phyloP scores from a whole-genome alignment of 2,797 vertebrate species.

The Microctenopoma stevenorrisi region DNA sequence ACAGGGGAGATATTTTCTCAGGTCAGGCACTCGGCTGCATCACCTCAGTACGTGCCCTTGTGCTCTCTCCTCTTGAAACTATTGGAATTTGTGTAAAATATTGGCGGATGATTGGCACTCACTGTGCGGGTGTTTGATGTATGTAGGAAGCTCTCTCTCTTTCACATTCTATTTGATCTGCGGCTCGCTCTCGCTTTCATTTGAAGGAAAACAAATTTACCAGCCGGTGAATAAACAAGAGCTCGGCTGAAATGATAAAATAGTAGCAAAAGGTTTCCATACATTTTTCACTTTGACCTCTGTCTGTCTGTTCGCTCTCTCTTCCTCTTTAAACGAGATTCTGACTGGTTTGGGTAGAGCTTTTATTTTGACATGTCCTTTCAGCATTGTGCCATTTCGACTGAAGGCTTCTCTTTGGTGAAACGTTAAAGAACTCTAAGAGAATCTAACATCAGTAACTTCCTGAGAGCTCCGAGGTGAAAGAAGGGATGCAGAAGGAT shows the following conservation, averaged over 20 bases:
- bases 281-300: conserved; percentile 30
- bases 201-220: conserved; percentile 50
- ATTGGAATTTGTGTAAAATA: conserved; percentile 44
- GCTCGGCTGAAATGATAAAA: conserved; percentile 34
- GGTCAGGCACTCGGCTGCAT: conserved; percentile 10
- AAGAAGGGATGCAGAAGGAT: too few relatives aligned
- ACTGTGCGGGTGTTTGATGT: conserved; percentile 52
- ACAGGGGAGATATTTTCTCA: conserved; percentile 4
- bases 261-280: conserved; percentile 23
- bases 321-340: conserved; percentile 16
- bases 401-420: not conserved
- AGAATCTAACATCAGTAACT: not conserved
- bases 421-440: conserved; percentile 18
- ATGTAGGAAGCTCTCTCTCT: conserved; percentile 37
- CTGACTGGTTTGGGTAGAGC: not conserved
- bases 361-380: not conserved
- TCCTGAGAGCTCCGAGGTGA: too few relatives aligned
- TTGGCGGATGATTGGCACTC: conserved; percentile 53
- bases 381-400: not conserved
- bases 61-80: conserved; percentile 19
- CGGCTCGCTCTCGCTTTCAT: conserved; percentile 36
- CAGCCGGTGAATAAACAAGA: conserved; percentile 57
- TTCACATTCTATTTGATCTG: conserved; percentile 64
- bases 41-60: conserved; percentile 3
- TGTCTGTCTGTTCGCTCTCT: not conserved